These are phyloP conservation scores for Brachylomia viminalis DNA, from an alignment of 2,888 invertebrate genomes.

Conservation along the genomic window DNA sequence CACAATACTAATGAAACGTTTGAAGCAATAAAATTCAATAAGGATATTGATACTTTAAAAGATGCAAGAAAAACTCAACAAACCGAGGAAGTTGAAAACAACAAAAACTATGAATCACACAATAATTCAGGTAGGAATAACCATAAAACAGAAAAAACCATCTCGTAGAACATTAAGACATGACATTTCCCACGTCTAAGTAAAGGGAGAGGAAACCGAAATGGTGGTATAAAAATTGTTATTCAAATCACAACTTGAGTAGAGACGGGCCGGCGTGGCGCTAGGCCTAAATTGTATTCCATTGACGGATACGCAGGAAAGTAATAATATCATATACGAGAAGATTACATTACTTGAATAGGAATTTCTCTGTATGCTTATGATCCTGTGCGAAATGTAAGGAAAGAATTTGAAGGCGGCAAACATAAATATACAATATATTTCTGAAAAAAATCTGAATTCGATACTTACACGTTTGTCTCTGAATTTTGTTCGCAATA, in stretches of 20 bases:
- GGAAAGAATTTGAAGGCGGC: slow-evolving; percentile 9
- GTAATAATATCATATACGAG: slow-evolving; percentile 78
- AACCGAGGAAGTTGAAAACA: slow-evolving; percentile 57
- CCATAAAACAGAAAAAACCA: slow-evolving; percentile 73
- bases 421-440: background rate
- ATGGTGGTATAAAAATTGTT: slow-evolving; percentile 88
- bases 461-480: background rate
- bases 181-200: slow-evolving; percentile 88
- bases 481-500: background rate
- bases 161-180: slow-evolving; percentile 84
- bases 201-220: slow-evolving; percentile 88
- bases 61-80: slow-evolving; percentile 44
- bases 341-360: slow-evolving; percentile 75
- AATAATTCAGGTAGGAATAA: slow-evolving; percentile 69
- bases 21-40: slow-evolving; percentile 50
- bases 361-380: slow-evolving; percentile 54
- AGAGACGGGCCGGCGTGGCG: slow-evolving; percentile 83
- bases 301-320: slow-evolving; percentile 85
- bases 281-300: slow-evolving; percentile 88
- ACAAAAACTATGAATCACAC: slow-evolving; percentile 60
- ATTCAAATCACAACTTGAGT: slow-evolving; percentile 88
- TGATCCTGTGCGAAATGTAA: slow-evolving; percentile 59
- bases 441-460: slow-evolving; percentile 31
- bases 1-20: slow-evolving; percentile 36
- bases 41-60: slow-evolving; percentile 53